These are phyloP conservation scores for Stenodema calcarata DNA, from an alignment of 2,888 invertebrate genomes.

Conservation along the genomic window DNA sequence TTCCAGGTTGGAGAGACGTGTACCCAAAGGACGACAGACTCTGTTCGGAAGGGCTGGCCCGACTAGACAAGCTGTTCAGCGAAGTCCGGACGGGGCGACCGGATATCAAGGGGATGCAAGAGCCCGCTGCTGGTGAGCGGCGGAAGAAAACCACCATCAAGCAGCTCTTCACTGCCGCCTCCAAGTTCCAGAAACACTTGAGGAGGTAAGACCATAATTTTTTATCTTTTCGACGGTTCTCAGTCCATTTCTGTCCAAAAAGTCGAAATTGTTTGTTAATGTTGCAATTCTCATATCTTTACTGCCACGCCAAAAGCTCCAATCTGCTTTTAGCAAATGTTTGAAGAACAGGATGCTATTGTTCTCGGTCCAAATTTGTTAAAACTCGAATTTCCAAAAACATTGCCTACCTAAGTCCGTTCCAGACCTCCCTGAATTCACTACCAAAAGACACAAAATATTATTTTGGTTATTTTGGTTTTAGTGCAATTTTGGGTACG, in stretches of 20 bases:
- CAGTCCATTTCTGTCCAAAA: neutral
- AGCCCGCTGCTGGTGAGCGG: constrained; percentile 66
- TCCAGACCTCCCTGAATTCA: too few species aligned
- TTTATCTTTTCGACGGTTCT: neutral
- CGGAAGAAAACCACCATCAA: constrained; percentile 88
- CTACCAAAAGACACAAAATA: too few species aligned
- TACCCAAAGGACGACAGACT: constrained; percentile 74
- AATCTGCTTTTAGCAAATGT: too few species aligned
- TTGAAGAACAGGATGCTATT: too few species aligned
- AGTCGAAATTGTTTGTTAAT: too few species aligned
- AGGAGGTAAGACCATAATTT: constrained; percentile 68
- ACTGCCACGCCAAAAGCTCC: too few species aligned
- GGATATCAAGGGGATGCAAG: constrained; percentile 64
- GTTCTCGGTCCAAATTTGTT: too few species aligned
- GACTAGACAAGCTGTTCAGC: constrained; percentile 76
- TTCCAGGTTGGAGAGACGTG: constrained; percentile 83
- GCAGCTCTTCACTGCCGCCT: constrained; percentile 92
- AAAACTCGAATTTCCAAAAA: too few species aligned
- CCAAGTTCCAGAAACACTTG: constrained; percentile 94
- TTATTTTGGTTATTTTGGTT: too few species aligned
- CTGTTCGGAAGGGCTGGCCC: constrained; percentile 70
- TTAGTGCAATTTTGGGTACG: too few species aligned
- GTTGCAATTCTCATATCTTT: too few species aligned
- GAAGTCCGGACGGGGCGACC: constrained; percentile 71
- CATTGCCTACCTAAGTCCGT: too few species aligned